phyloP scores from a whole-genome alignment of 2,113 vertebrate genomes.

The Phylloscopus whistleri region DNA sequence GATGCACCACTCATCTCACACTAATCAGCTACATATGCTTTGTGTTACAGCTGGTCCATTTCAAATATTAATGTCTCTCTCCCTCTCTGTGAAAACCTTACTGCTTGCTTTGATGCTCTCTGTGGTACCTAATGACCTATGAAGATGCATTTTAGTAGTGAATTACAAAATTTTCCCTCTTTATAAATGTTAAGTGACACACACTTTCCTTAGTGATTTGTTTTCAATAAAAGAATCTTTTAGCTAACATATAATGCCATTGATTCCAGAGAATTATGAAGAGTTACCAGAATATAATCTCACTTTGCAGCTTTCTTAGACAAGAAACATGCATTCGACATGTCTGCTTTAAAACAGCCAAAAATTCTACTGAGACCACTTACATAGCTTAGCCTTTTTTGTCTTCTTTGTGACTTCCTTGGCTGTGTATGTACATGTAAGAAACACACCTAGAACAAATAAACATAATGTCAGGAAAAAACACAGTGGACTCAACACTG shows the following conservation, averaged over 20 bases:
- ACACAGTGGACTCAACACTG: background rate
- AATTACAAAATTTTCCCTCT: background rate
- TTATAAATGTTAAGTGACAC: background rate
- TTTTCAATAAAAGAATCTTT: background rate
- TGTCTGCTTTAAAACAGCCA: background rate
- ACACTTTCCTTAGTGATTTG: background rate
- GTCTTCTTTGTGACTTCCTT: conserved; percentile 82
- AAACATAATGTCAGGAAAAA: conserved; percentile 8
- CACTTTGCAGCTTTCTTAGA: background rate
- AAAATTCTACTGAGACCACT: conserved; percentile 37
- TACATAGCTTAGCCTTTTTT: conserved; percentile 90
- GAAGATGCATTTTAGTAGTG: background rate
- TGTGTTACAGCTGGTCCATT: background rate
- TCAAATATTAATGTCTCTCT: background rate
- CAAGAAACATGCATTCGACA: background rate
- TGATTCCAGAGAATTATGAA: background rate
- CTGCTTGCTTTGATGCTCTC: background rate
- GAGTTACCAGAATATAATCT: background rate
- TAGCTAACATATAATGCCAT: background rate
- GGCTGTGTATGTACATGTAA: conserved; percentile 74
- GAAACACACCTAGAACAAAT: conserved; percentile 76
- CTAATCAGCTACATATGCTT: background rate
- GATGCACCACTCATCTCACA: background rate
- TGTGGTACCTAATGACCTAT: background rate
- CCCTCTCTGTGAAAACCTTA: background rate